Conservation (phyloP, 64 coral and sea anemone species). For the Astreopora myriophthalma region DNA sequence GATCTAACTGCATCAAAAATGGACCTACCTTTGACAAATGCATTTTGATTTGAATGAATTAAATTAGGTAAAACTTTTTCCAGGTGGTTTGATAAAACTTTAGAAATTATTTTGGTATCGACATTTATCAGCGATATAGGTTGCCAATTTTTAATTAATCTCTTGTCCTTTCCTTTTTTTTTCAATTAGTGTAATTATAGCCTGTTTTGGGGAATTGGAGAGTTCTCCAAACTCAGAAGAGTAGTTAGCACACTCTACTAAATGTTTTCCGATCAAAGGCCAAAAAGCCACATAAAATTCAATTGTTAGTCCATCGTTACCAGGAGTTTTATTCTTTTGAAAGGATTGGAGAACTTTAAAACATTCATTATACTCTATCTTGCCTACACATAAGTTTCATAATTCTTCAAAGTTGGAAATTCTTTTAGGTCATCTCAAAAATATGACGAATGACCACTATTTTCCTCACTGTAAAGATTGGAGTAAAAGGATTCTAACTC, state of each 20-base stretch:
- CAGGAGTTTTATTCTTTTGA: not conserved
- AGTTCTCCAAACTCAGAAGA: conserved; percentile 19
- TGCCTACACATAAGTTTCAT: not conserved
- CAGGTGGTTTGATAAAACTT: not conserved
- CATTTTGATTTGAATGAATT: conserved; percentile 11
- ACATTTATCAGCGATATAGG: not conserved
- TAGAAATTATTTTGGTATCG: not conserved
- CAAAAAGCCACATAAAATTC: conserved; percentile 59
- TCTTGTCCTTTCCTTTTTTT: not conserved
- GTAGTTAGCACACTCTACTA: conserved; percentile 30
- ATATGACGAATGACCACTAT: not conserved
- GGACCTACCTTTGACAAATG: not conserved
- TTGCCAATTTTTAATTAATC: not conserved
- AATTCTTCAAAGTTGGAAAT: not conserved
- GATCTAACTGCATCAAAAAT: not conserved
- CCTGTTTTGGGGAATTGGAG: conserved; percentile 29
- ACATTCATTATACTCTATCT: not conserved
- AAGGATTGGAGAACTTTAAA: not conserved
- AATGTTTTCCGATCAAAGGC: not conserved
- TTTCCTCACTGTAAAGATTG: not conserved
- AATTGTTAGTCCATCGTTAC: not conserved
- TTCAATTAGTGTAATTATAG: not conserved
- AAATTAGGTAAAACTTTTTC: not conserved
- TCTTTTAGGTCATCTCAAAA: not conserved
- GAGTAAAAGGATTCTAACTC: not conserved